Base-by-base conservation (phyloP, 2,113 vertebrate species). In the Miniopterus natalensis region DNA sequence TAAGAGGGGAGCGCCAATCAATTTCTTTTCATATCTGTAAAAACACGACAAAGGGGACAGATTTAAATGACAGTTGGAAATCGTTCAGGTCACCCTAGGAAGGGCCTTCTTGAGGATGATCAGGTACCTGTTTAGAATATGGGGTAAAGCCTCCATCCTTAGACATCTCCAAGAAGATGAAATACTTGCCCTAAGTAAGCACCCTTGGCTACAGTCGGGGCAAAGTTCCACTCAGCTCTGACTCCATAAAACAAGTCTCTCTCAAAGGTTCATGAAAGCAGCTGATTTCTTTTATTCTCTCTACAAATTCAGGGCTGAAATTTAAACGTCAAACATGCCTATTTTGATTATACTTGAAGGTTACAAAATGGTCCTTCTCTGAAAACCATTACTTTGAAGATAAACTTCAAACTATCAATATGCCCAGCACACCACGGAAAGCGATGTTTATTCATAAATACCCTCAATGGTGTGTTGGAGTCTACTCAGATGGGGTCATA, bases 1-100 rank as follows among this genome's bases (percentile, higher is more conserved):
- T 94, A 93, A 92, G 70, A 91, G 79, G 74, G 74, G 78, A 90
- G 57, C 91, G 93, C 51, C 78, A 92, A 66, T 96, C 93, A 65
- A 55, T 61, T 68, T 47, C 8, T 90, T 95, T 97, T 94, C 83
- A 84, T 84, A 86, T 89, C 83, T 80, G 27, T n/a, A 68, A 84
- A 53, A 23, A 95, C 74, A 53, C 90, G 88, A 94, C 74, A 94
- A 83, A 88, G 42, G 20, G 1, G 91, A 70, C 4, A n/a, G 79
- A 74, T 25, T 96, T 96, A 79, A 93, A 89, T 96, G 96, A 96
- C 79, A 71, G 18, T 73, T 55, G 31, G 49, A 79, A 47, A 53
- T 40, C 23, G 93, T 96, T 75, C 63, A 31, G 21, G 55, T 53
- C 55, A 80, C 61, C 15, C 65, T 25, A 95, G 18, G 5, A 57